Evolutionary conservation across 2,113 vertebrate species (phyloP).

Genomic region (Gobio gobio): DNA sequence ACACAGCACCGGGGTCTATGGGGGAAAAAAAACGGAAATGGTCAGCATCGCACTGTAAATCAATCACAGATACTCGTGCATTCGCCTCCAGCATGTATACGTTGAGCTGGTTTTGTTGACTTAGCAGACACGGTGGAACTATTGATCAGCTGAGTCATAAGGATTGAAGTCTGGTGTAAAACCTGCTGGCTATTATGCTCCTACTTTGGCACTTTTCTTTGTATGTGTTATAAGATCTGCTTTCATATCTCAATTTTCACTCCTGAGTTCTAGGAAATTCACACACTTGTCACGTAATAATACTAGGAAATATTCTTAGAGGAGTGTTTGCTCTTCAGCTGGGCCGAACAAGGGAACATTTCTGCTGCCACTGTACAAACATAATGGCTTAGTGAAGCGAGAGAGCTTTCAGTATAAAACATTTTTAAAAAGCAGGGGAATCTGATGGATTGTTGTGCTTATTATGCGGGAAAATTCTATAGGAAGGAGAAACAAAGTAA

Average conservation of each 20-base stretch:
- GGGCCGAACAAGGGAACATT: background rate
- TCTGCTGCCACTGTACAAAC: background rate
- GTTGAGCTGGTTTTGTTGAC: slow-evolving; percentile 12
- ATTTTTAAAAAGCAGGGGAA: background rate
- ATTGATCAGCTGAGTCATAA: slow-evolving; percentile 9
- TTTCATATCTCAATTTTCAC: background rate
- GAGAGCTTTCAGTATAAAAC: background rate
- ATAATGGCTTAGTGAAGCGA: background rate
- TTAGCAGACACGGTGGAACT: background rate
- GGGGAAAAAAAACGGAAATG: background rate
- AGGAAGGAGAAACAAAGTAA: no score
- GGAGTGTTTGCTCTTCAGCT: background rate
- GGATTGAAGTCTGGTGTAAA: background rate
- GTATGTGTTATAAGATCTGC: background rate
- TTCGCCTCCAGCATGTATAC: background rate
- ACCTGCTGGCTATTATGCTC: background rate
- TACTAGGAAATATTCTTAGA: background rate
- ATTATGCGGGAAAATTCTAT: background rate
- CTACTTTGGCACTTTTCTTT: background rate
- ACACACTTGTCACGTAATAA: background rate
- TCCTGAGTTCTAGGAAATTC: background rate
- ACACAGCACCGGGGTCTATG: slow-evolving; percentile 70
- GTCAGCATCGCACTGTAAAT: slow-evolving; percentile 15
- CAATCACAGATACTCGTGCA: slow-evolving; percentile 21
- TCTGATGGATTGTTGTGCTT: background rate